Conservation (phyloP, 30 jellyfish, hydroid and myxozoan genomes). For the Haliclystus octoradiatus region DNA sequence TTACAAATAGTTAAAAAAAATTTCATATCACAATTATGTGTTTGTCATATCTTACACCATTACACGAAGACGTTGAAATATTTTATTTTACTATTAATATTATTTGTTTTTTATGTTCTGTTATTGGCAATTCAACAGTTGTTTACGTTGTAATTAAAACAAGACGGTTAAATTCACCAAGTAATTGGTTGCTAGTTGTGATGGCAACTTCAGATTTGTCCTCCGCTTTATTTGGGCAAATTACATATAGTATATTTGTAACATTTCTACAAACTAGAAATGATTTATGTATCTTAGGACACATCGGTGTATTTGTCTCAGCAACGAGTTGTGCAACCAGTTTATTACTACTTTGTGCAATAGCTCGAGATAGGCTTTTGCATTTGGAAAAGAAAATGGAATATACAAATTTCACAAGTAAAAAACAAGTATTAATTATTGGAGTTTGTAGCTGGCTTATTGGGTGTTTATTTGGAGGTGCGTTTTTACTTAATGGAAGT, state of each 20-base stretch:
- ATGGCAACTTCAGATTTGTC: constrained; percentile 41
- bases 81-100: constrained; percentile 1
- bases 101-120: background rate
- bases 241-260: constrained; percentile 13
- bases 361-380: constrained; percentile 29
- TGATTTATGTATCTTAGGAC: constrained; percentile 11
- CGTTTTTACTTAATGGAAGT: background rate
- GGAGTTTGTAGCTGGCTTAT: background rate
- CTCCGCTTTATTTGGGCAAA: constrained; percentile 41
- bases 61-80: background rate
- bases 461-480: background rate
- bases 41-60: background rate
- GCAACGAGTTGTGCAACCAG: constrained; percentile 38
- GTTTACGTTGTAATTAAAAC: constrained; percentile 25
- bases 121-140: constrained; percentile 24
- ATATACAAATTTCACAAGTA: background rate
- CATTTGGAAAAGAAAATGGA: background rate
- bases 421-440: background rate
- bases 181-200: constrained; percentile 16
- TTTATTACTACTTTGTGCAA: constrained; percentile 20
- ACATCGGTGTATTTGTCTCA: constrained; percentile 20
- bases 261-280: background rate
- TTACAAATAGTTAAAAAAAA: too few species aligned
- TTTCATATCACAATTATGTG: background rate
- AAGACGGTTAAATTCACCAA: constrained; percentile 12